These are phyloP conservation scores for Acanthisitta chloris DNA, from an alignment of 2,113 vertebrate genomes.

Conservation along the genomic window DNA sequence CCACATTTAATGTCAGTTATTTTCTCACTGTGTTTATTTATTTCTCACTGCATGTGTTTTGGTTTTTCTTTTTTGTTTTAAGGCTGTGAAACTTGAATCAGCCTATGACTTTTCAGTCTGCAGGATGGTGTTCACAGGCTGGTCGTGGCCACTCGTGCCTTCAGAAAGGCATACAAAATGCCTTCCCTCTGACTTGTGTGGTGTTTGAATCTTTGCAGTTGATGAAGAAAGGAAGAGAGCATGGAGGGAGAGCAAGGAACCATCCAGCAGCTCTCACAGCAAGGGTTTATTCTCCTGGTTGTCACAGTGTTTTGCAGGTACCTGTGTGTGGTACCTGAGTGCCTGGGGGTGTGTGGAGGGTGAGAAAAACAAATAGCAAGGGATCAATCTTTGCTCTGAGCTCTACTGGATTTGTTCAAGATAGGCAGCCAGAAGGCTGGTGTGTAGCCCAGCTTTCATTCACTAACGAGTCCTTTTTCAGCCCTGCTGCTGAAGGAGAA, in stretches of 20 bases:
- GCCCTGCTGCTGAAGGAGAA: background rate
- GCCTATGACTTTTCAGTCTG: background rate
- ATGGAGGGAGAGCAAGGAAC: background rate
- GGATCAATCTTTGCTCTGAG: background rate
- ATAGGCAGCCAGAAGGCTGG: background rate
- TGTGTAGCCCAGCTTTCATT: background rate
- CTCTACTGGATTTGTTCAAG: background rate
- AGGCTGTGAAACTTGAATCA: background rate
- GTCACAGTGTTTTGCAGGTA: background rate
- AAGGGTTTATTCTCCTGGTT: background rate
- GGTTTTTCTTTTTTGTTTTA: background rate
- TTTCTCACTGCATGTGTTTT: background rate
- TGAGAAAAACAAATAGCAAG: background rate
- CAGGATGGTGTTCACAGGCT: background rate
- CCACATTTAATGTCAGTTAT: background rate
- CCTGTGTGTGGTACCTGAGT: rapidly evolving
- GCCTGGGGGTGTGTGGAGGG: background rate
- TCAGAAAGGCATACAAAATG: background rate
- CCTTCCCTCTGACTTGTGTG: background rate
- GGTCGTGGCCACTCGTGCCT: background rate
- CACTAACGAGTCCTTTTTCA: background rate
- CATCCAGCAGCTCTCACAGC: background rate
- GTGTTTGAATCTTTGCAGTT: background rate
- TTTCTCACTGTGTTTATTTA: background rate
- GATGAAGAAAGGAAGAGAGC: background rate